Evolutionary conservation across 2,888 invertebrate genomes (phyloP), one percentile per base, ranked within the genome.

Genomic region (Caenorhabditis plicata): DNA sequence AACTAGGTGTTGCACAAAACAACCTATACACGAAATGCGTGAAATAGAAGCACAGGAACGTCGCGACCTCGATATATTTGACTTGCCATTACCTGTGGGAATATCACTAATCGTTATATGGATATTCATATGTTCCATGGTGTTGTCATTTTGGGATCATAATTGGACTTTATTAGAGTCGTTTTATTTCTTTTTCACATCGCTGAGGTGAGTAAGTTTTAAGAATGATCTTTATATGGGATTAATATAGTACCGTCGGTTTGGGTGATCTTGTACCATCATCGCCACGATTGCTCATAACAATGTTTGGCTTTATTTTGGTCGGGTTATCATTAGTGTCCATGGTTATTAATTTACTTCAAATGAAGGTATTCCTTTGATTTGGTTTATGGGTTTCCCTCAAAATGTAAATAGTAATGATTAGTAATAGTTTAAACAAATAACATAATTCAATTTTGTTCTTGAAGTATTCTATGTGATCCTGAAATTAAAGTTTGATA

Each of bases 171-270:
- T 91, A 82, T 88, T 93, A 72, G 90, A 91, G 58, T 88, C 94
- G 0, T 92, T 95, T 82, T 95, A 95, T 82, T 95, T 94, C 81
- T 91, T 94, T 3, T 95, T 95, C 81, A 90, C 94, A 73, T 92
- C 92, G 0, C 90, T 93, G 88, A 69, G n/a, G n/a, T n/a, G n/a
- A n/a, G n/a, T n/a, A n/a, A n/a, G n/a, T n/a, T n/a, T n/a, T n/a
- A n/a, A n/a, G n/a, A n/a, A n/a, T n/a, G n/a, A n/a, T n/a, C n/a
- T n/a, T n/a, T n/a, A n/a, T n/a, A n/a, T n/a, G n/a, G n/a, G n/a
- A n/a, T n/a, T n/a, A n/a, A n/a, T n/a, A n/a, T n/a, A n/a, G 71
- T 35, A 74, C 74, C 2, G 64, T 74, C 8, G 74, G 74, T 8
- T 54, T 75, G 23, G 75, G 75, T 8, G 75, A 75, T 35, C 48